Conservation (phyloP, 2,797 vertebrate species). For the Pantherophis alleghaniensis region DNA sequence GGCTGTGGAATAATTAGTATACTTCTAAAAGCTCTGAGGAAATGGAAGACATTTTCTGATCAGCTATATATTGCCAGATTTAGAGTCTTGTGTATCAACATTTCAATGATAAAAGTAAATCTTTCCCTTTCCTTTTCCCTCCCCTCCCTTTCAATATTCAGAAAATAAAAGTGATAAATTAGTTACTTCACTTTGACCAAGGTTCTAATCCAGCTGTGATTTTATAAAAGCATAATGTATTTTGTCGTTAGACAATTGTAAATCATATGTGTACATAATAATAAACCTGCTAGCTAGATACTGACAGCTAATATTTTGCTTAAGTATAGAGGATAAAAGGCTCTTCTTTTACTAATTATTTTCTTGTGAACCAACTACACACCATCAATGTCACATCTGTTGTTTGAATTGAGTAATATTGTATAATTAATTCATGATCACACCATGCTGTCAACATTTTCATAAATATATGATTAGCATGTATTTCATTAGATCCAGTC, state of each 20-base stretch:
- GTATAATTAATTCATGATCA: neutral
- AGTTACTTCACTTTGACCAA: conserved; percentile 19
- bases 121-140: neutral
- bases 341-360: neutral
- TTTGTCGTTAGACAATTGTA: conserved; percentile 9
- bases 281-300: neutral
- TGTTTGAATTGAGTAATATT: neutral
- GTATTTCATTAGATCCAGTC: neutral
- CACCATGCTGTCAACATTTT: neutral
- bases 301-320: conserved; percentile 15
- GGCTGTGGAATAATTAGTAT: conserved; percentile 32
- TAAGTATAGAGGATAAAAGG: neutral
- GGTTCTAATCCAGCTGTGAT: neutral
- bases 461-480: neutral
- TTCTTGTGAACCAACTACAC: neutral
- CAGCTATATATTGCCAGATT: conserved; percentile 23
- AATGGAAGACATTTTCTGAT: conserved; percentile 23
- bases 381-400: neutral
- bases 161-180: conserved; percentile 42
- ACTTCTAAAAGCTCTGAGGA: conserved; percentile 42
- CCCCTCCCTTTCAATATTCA: conserved; percentile 33
- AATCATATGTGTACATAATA: conserved; percentile 2
- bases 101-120: conserved; percentile 49
- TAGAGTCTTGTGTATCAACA: conserved; percentile 33
- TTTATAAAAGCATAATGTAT: conserved; percentile 7